A percentile compares a stretch with the other conserved stretches of the same genome.
These are phyloP conservation scores for Dendroctonus valens DNA, from an alignment of 1,140 invertebrate genomes.

Conservation along the genomic window DNA sequence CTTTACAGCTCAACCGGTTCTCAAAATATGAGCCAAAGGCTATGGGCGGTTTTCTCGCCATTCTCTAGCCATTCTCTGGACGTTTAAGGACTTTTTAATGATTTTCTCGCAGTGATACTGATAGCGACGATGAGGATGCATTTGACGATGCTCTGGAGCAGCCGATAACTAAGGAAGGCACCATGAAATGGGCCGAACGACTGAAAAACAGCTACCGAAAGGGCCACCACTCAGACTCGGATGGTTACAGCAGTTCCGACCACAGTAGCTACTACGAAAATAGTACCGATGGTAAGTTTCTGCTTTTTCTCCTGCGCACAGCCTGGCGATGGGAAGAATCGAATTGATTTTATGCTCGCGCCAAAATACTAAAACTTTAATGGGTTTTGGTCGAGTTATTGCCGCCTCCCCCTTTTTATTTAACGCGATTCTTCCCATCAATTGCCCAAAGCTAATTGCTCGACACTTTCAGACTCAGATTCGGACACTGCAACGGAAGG, in stretches of 20 bases:
- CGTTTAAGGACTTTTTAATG: too few species aligned
- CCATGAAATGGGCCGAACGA: slow-evolving; percentile 62
- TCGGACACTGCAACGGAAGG: slow-evolving; percentile 72
- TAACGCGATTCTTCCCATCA: too few species aligned
- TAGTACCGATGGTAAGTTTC: slow-evolving; percentile 58
- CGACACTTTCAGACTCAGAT: slow-evolving; percentile 65
- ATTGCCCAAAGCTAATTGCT: too few species aligned
- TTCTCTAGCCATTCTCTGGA: too few species aligned
- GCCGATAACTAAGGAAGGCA: slow-evolving; percentile 64
- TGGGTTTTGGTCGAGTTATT: too few species aligned
- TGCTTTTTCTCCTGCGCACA: not conserved
- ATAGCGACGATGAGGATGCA: slow-evolving; percentile 60
- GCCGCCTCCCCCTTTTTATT: too few species aligned
- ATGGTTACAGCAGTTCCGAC: slow-evolving; percentile 59
- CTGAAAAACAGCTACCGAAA: slow-evolving; percentile 54
- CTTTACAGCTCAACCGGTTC: too few species aligned
- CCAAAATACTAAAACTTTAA: too few species aligned
- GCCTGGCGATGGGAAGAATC: too few species aligned
- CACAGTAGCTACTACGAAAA: slow-evolving; percentile 61
- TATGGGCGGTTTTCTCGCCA: too few species aligned
- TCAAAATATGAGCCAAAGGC: too few species aligned
- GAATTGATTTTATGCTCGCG: too few species aligned
- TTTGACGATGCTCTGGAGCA: slow-evolving; percentile 64
- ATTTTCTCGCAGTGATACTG: slow-evolving; percentile 54
- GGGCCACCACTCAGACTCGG: slow-evolving; percentile 42